Conservation (phyloP, 2,797 vertebrate species). For the Vespertilio murinus region DNA sequence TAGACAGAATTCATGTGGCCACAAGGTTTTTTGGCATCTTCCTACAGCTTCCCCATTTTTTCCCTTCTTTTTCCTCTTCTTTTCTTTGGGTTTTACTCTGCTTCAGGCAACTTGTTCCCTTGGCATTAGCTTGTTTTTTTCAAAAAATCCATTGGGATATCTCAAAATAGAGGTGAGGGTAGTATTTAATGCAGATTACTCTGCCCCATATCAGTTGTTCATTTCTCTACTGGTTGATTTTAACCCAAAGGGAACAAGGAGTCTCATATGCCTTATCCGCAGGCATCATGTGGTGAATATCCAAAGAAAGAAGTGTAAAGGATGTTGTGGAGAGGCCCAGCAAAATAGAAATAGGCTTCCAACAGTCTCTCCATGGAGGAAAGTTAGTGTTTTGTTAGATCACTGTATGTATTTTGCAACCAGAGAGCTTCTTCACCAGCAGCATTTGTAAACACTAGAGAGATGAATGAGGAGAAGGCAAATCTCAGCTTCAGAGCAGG, state of each 20-base stretch:
- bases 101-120: conserved; percentile 60
- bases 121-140: conserved; percentile 14
- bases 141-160: conserved; percentile 15
- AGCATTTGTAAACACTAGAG: conserved; percentile 8
- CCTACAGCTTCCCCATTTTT: conserved; percentile 21
- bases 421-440: conserved; percentile 45
- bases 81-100: conserved; percentile 49
- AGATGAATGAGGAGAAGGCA: conserved; percentile 43
- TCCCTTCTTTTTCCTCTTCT: background rate
- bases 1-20: conserved; percentile 46
- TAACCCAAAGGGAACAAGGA: conserved; percentile 17
- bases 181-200: background rate
- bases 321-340: background rate
- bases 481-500: conserved; percentile 12
- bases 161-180: background rate
- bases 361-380: background rate
- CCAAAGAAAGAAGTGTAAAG: background rate
- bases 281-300: conserved; percentile 7
- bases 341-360: background rate
- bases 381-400: conserved; percentile 46
- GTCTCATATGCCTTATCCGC: conserved; percentile 37
- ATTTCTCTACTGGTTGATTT: conserved; percentile 52
- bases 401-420: conserved; percentile 51
- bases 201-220: background rate
- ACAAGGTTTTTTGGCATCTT: conserved; percentile 68